phyloP scores from a whole-genome alignment of 1,140 invertebrate species.

The Aphelenchoides besseyi region DNA sequence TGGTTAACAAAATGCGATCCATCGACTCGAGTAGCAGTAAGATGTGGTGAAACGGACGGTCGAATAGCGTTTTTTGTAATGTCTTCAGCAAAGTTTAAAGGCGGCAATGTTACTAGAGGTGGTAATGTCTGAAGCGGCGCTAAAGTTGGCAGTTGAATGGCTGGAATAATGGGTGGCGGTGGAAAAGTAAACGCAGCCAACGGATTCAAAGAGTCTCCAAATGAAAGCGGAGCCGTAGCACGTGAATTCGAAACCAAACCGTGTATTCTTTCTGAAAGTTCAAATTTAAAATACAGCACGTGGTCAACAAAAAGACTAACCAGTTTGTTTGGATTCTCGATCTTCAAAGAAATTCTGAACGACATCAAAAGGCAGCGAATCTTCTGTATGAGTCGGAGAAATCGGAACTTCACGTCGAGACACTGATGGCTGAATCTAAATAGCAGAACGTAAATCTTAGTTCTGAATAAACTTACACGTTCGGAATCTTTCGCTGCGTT shows the following conservation, averaged over 20 bases:
- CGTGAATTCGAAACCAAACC: too few relatives aligned
- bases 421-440: background rate
- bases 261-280: too few relatives aligned
- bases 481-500: background rate
- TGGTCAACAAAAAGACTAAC: background rate
- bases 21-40: background rate
- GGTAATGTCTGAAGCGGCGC: background rate
- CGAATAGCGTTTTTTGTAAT: background rate
- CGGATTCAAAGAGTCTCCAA: background rate
- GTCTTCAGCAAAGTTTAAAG: background rate
- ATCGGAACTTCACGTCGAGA: background rate
- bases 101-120: background rate
- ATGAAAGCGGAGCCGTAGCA: background rate
- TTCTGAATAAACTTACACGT: background rate
- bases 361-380: conserved; percentile 3
- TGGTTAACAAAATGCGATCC: conserved; percentile 7
- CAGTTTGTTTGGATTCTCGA: background rate
- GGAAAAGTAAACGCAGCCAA: background rate
- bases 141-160: background rate
- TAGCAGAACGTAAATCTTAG: too few relatives aligned
- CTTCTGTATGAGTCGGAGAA: background rate
- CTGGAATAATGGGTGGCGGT: background rate
- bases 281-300: background rate
- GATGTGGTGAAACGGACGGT: background rate
- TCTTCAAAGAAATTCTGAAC: conserved; percentile 14